phyloP scores from a whole-genome alignment of 2,113 vertebrate genomes.

The Hemibagrus wyckioides region DNA sequence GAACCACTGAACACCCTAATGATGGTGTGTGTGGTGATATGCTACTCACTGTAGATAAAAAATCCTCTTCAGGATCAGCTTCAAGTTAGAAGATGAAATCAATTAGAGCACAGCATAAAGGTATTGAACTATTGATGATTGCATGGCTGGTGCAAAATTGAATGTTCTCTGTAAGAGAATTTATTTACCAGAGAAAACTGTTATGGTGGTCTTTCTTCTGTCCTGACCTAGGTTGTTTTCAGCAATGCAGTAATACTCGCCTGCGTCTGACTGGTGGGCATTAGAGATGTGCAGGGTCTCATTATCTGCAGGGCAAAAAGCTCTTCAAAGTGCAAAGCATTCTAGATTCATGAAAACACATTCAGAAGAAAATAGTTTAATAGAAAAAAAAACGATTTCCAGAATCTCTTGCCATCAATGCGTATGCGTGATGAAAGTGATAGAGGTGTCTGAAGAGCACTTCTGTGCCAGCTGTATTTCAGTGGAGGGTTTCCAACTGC shows the following conservation, averaged over 20 bases:
- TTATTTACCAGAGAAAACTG: slow-evolving; percentile 60
- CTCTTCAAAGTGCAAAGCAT: not conserved
- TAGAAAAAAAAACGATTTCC: not conserved
- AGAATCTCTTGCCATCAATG: slow-evolving; percentile 59
- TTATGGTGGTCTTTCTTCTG: slow-evolving; percentile 59
- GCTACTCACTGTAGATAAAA: slow-evolving; percentile 70
- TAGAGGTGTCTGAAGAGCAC: slow-evolving; percentile 18
- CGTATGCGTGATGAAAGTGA: slow-evolving; percentile 41
- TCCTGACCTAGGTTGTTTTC: slow-evolving; percentile 70
- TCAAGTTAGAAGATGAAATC: slow-evolving; percentile 49
- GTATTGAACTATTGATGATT: not conserved
- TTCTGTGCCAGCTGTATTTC: slow-evolving; percentile 69
- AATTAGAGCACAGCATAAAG: slow-evolving; percentile 25
- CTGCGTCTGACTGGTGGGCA: slow-evolving; percentile 64
- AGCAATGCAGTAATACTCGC: slow-evolving; percentile 73
- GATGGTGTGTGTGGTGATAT: not conserved
- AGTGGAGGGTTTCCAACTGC: slow-evolving; percentile 72
- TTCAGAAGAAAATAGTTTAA: not conserved
- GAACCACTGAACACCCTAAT: not conserved
- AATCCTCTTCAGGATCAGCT: slow-evolving; percentile 58
- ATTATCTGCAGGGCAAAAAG: slow-evolving; percentile 49
- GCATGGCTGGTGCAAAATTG: not conserved
- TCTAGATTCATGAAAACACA: not conserved
- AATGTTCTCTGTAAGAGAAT: not conserved
- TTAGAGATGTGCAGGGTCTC: slow-evolving; percentile 67